A percentile compares a stretch with the other conserved stretches of the same genome.
These are phyloP conservation scores for Cladopsammia gracilis DNA, from an alignment of 64 coral and sea anemone species.

Conservation along the genomic window DNA sequence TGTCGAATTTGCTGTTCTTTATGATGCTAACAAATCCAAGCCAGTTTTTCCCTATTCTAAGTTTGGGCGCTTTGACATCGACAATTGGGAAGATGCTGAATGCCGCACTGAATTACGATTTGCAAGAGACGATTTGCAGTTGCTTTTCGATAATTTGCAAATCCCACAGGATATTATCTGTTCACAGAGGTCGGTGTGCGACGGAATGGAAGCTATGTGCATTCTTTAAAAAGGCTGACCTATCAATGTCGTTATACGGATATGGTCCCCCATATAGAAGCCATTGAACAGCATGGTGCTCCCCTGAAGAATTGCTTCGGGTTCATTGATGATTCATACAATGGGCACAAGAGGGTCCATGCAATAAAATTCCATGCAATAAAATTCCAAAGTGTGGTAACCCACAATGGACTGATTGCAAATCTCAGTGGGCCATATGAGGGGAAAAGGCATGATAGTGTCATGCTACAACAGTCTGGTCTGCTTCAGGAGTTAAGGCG, in stretches of 20 bases:
- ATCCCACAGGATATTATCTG: not conserved
- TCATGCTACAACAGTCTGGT: not conserved
- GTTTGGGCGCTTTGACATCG: not conserved
- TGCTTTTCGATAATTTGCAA: not conserved
- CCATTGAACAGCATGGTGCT: constrained; percentile 37
- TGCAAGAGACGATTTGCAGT: not conserved
- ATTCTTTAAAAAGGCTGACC: no score
- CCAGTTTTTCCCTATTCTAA: not conserved
- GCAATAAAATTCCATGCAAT: no score
- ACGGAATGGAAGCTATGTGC: no score
- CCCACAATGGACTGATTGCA: not conserved
- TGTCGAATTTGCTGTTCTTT: not conserved
- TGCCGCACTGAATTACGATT: not conserved
- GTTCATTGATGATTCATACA: not conserved
- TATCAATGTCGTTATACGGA: no score
- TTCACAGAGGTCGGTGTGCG: no score
- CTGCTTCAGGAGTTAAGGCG: not conserved
- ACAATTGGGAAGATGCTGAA: not conserved
- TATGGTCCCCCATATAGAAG: constrained; percentile 22
- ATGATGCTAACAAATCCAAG: not conserved
- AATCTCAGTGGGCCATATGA: not conserved
- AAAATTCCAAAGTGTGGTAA: not conserved
- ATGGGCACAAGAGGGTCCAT: no score
- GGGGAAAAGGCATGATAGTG: not conserved
- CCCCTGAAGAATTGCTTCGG: constrained; percentile 37